Percentiles rank a stretch among this genome's conserved stretches.
Conservation (phyloP, 1,140 invertebrate species). For the Drosophila asahinai region DNA sequence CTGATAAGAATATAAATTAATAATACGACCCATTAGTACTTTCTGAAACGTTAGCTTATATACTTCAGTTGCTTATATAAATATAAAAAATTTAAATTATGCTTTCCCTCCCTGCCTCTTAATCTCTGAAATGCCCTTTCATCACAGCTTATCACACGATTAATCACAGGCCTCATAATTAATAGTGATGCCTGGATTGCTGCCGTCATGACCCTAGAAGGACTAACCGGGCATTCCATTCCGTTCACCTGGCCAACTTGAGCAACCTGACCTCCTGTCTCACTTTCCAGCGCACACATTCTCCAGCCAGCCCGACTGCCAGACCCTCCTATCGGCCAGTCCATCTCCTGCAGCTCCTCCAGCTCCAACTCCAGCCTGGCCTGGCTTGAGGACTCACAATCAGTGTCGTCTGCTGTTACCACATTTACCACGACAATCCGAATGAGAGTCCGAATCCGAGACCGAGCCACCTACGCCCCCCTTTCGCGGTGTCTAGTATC, state of each 20-base stretch:
- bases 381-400: conserved; percentile 47
- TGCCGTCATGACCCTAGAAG: conserved; percentile 39
- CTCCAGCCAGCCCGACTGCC: conserved; percentile 6
- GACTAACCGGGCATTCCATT: conserved; percentile 35
- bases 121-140: neutral
- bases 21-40: no score
- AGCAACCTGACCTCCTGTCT: conserved; percentile 48
- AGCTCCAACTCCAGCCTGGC: no score
- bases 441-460: conserved; percentile 5
- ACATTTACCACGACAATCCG: conserved; percentile 42
- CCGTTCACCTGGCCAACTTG: conserved; percentile 38
- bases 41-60: no score
- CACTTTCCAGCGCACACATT: conserved; percentile 44
- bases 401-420: conserved; percentile 65
- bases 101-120: neutral
- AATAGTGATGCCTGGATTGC: conserved; percentile 24
- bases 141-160: conserved; percentile 6
- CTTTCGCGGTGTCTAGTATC: conserved; percentile 49
- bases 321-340: conserved; percentile 37
- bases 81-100: no score
- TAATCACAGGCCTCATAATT: conserved; percentile 39
- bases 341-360: conserved; percentile 19
- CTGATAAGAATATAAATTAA: no score
- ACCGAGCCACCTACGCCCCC: conserved; percentile 47
- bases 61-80: no score